phyloP scores from a whole-genome alignment of 2,888 invertebrate species.

The Cecidostiba fungosa region DNA sequence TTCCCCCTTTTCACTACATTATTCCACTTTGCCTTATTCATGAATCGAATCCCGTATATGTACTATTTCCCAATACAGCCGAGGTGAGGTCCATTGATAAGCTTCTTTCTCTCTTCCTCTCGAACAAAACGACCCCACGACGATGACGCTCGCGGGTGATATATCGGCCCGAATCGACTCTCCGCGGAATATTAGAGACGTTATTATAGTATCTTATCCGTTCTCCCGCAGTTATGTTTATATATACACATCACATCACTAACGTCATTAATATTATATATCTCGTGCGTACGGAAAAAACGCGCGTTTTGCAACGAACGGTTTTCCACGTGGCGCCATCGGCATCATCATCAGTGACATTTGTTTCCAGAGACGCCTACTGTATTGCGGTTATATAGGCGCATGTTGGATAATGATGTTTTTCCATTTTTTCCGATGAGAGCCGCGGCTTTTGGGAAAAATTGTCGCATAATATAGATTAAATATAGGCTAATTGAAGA shows the following conservation, averaged over 20 bases:
- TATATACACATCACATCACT: not conserved
- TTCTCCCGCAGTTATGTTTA: too few species aligned
- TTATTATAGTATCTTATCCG: conserved; percentile 1
- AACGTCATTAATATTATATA: not conserved
- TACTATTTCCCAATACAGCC: not conserved
- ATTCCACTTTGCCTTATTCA: not conserved
- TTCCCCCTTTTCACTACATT: not conserved
- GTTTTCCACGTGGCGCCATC: not conserved
- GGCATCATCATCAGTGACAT: too few species aligned
- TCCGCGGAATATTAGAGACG: not conserved
- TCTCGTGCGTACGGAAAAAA: not conserved
- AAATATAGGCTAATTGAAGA: too few species aligned
- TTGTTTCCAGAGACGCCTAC: not conserved
- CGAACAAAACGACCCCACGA: not conserved
- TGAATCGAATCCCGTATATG: not conserved
- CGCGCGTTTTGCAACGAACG: not conserved
- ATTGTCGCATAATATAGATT: too few species aligned
- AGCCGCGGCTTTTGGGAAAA: too few species aligned
- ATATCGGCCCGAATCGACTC: not conserved
- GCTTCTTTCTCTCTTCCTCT: not conserved
- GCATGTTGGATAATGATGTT: too few species aligned
- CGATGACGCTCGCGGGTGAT: not conserved
- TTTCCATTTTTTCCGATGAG: too few species aligned
- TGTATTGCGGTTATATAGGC: too few species aligned
- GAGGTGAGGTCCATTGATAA: conserved; percentile 2